Conservation (phyloP, 2,797 vertebrate genomes). For the Sparidentex hasta region DNA sequence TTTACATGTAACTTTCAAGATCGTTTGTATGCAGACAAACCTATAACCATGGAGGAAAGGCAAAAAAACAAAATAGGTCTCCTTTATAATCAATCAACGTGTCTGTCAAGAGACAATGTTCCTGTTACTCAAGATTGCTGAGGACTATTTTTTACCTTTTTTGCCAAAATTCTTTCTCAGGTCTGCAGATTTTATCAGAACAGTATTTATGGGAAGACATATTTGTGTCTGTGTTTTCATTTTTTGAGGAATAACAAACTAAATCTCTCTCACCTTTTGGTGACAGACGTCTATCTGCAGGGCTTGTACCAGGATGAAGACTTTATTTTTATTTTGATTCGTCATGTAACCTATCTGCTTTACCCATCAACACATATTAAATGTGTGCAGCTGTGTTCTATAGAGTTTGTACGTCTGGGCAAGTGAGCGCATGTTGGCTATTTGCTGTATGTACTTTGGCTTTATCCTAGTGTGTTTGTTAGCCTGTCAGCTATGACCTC, state of each 20-base stretch:
- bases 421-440: slow-evolving; percentile 12
- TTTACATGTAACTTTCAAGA: no score
- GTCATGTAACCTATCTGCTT: not conserved
- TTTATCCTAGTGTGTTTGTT: slow-evolving; percentile 44
- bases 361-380: not conserved
- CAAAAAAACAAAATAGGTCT: no score
- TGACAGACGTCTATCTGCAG: not conserved
- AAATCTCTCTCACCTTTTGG: not conserved
- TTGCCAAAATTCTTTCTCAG: no score
- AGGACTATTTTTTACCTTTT: not conserved
- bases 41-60: no score
- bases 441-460: slow-evolving; percentile 35
- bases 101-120: not conserved
- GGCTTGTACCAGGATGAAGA: not conserved
- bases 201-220: not conserved
- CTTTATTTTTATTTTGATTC: not conserved
- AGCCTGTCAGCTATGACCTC: slow-evolving; percentile 62
- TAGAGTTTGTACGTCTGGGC: slow-evolving; percentile 11
- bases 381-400: not conserved
- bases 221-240: not conserved
- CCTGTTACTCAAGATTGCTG: not conserved
- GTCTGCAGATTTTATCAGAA: not conserved
- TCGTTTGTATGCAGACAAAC: no score
- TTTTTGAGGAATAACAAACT: not conserved
- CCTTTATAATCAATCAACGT: no score